Evolutionary conservation across 2,888 invertebrate genomes (phyloP).

Genomic region (Adelognathus sp.): DNA sequence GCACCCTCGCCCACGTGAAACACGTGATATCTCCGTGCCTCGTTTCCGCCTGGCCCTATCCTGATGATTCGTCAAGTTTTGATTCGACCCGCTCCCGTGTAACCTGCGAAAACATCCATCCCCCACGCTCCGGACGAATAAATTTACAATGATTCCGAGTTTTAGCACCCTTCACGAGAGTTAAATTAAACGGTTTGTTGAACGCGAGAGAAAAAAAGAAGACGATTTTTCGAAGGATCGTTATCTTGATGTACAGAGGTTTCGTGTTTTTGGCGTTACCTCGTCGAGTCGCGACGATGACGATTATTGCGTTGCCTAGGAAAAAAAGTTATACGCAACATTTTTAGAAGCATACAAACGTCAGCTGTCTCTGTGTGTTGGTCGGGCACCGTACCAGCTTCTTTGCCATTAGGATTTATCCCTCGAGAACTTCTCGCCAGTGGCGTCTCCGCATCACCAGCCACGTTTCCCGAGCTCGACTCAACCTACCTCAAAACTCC

Average conservation of each 20-base stretch:
- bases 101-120: neutral
- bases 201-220: constrained; percentile 17
- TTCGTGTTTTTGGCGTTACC: constrained; percentile 36
- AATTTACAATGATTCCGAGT: constrained; percentile 57
- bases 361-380: neutral
- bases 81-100: constrained; percentile 51
- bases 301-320: neutral
- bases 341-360: neutral
- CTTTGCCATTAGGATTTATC: neutral
- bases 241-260: constrained; percentile 33
- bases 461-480: constrained; percentile 70
- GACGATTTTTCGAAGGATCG: constrained; percentile 31
- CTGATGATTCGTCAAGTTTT: constrained; percentile 62
- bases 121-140: constrained; percentile 48
- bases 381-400: neutral
- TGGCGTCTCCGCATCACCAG: constrained; percentile 28
- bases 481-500: constrained; percentile 77
- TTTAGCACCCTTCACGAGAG: constrained; percentile 50
- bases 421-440: neutral
- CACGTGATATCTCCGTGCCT: constrained; percentile 61
- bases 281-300: neutral
- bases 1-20: constrained; percentile 48
- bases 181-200: constrained; percentile 50
- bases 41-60: constrained; percentile 62
- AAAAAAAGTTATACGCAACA: neutral